phyloP scores from a whole-genome alignment of 2,888 invertebrate species.

The Dorcus hopei region DNA sequence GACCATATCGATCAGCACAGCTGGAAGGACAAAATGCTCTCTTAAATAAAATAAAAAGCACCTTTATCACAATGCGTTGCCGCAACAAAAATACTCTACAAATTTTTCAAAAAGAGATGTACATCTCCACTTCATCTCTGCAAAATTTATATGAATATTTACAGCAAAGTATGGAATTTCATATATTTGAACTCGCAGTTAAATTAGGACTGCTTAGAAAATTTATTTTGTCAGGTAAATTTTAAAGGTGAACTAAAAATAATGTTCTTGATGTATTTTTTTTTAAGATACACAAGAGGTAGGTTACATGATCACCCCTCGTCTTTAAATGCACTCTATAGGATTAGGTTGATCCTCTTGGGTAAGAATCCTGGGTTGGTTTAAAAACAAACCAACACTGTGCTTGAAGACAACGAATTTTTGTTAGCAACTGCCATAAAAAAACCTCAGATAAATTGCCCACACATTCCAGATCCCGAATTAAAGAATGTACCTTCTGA shows the following conservation, averaged over 20 bases:
- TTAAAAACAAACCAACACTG: constrained; percentile 12
- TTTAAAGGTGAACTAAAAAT: not conserved
- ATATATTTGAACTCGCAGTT: constrained; percentile 20
- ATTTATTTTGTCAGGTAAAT: constrained; percentile 15
- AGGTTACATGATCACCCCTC: constrained; percentile 25
- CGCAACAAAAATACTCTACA: constrained; percentile 14
- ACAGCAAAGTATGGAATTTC: constrained; percentile 9
- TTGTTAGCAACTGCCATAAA: constrained; percentile 11
- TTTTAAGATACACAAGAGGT: constrained; percentile 19
- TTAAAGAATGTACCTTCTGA: too few relatives aligned
- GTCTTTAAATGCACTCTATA: constrained; percentile 21
- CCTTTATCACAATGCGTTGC: constrained; percentile 12
- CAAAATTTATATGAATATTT: constrained; percentile 14
- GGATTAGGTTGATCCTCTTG: constrained; percentile 20
- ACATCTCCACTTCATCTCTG: constrained; percentile 19
- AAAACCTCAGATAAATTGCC: constrained; percentile 10
- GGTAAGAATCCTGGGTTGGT: constrained; percentile 23
- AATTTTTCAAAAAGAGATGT: constrained; percentile 23
- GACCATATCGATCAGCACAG: constrained; percentile 15
- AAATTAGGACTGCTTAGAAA: constrained; percentile 24
- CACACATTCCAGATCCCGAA: not conserved
- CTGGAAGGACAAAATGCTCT: constrained; percentile 14
- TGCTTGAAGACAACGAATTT: constrained; percentile 13
- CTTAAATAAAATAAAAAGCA: constrained; percentile 17
- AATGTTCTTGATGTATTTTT: constrained; percentile 3